Evolutionary conservation across 1,140 invertebrate species (phyloP).

Genomic region (Drosophila watanabei): DNA sequence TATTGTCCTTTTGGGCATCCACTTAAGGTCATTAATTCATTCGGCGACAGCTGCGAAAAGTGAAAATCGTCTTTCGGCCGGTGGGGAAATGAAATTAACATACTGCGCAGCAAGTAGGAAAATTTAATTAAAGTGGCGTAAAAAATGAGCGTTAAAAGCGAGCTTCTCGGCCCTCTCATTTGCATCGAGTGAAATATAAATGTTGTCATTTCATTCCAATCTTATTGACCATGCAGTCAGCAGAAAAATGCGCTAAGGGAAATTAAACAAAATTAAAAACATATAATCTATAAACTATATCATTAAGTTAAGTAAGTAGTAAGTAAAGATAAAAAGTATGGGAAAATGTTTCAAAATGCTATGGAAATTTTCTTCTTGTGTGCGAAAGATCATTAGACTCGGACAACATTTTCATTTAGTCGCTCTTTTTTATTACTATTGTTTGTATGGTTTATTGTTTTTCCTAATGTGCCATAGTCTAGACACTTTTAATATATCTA

Average conservation of each 20-base stretch:
- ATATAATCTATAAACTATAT: not conserved
- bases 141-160: slow-evolving; percentile 35
- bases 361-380: not conserved
- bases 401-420: slow-evolving; percentile 38
- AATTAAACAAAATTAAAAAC: not conserved
- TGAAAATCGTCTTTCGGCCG: slow-evolving; percentile 35
- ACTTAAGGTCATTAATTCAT: slow-evolving; percentile 59
- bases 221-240: slow-evolving; percentile 28
- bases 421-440: slow-evolving; percentile 43
- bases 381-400: slow-evolving; percentile 12
- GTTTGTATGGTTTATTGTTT: slow-evolving; percentile 51
- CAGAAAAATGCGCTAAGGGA: too few species aligned
- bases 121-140: slow-evolving; percentile 57
- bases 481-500: slow-evolving; percentile 78
- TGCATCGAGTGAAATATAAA: slow-evolving; percentile 38
- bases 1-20: slow-evolving; percentile 49
- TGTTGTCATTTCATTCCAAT: slow-evolving; percentile 30
- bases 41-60: slow-evolving; percentile 38
- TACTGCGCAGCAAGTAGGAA: slow-evolving; percentile 35
- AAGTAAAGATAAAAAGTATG: not conserved
- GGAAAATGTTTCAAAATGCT: not conserved
- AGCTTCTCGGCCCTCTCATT: slow-evolving; percentile 20
- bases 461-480: slow-evolving; percentile 65
- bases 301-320: not conserved
- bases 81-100: slow-evolving; percentile 50